Conservation (phyloP, 1,140 invertebrate genomes). For the Bombus sibiricus region DNA sequence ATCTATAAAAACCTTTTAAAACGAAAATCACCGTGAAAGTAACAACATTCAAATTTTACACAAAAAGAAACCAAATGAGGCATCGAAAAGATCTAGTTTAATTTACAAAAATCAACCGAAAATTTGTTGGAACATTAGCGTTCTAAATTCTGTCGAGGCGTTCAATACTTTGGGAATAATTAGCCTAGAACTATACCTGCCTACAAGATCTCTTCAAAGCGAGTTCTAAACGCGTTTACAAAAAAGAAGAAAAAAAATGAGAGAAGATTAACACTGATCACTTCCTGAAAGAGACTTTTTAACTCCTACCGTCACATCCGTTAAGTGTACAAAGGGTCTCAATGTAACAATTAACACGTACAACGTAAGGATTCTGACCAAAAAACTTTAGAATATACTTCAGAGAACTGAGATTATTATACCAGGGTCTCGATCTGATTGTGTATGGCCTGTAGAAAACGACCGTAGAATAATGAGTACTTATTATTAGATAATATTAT, state of each 20-base stretch:
- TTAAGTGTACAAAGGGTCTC: conserved; percentile 44
- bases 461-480: conserved; percentile 41
- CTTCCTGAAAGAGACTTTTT: neutral
- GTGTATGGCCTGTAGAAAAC: conserved; percentile 44
- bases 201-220: neutral
- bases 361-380: conserved; percentile 62
- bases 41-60: too few relatives aligned
- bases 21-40: too few relatives aligned
- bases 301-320: neutral
- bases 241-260: too few relatives aligned
- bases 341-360: conserved; percentile 48
- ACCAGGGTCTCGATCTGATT: conserved; percentile 42
- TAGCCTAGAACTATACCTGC: neutral
- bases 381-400: conserved; percentile 54
- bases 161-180: conserved; percentile 2
- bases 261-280: neutral
- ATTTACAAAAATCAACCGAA: neutral
- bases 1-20: too few relatives aligned
- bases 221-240: neutral
- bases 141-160: neutral
- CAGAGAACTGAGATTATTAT: conserved; percentile 48
- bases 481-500: conserved; percentile 55
- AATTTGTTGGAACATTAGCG: neutral
- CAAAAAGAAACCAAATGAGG: neutral
- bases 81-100: neutral